Conservation (phyloP, 2,888 invertebrate species). For the Drosophila conformis region DNA sequence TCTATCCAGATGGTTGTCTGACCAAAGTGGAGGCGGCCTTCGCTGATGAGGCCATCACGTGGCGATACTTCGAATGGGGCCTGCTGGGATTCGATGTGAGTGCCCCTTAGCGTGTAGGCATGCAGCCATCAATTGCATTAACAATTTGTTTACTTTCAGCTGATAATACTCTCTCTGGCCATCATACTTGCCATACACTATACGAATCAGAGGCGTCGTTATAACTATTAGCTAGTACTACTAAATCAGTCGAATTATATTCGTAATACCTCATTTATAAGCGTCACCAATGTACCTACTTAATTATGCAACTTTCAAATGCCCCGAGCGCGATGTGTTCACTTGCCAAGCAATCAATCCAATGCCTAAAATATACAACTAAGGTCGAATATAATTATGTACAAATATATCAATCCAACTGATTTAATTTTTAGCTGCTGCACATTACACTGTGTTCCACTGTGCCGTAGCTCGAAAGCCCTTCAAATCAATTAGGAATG, state of each 20-base stretch:
- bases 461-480: constrained; percentile 42
- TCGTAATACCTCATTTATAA: constrained; percentile 45
- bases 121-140: background rate
- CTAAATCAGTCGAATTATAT: constrained; percentile 29
- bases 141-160: constrained; percentile 45
- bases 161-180: constrained; percentile 70
- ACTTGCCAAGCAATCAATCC: constrained; percentile 70
- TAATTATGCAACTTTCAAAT: constrained; percentile 25
- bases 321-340: constrained; percentile 36
- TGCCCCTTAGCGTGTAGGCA: background rate
- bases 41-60: constrained; percentile 67
- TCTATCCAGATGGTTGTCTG: constrained; percentile 73
- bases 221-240: constrained; percentile 66
- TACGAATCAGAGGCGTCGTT: constrained; percentile 77
- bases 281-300: constrained; percentile 70
- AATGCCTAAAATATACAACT: constrained; percentile 51
- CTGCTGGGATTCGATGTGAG: constrained; percentile 77
- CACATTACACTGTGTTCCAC: constrained; percentile 21
- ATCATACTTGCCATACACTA: constrained; percentile 77
- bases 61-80: constrained; percentile 72
- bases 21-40: constrained; percentile 71
- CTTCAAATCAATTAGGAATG: constrained; percentile 62
- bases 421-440: background rate
- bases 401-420: background rate
- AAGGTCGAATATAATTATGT: constrained; percentile 33